Conservation (phyloP, 2,797 vertebrate genomes). For the Euthynnus affinis region DNA sequence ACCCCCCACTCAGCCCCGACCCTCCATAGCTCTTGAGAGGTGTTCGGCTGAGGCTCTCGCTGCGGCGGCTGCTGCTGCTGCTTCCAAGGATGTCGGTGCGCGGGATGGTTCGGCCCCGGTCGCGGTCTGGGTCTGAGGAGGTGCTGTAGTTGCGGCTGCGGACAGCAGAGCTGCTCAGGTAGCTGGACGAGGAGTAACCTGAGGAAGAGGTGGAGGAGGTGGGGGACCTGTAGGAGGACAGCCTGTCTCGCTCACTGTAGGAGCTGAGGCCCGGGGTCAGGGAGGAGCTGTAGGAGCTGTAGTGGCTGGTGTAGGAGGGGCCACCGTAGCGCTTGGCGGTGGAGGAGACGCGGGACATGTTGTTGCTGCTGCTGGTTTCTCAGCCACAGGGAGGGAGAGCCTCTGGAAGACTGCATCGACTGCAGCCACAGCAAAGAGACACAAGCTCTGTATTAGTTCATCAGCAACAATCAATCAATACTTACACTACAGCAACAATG, state of each 20-base stretch:
- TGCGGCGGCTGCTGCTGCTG: constrained; percentile 78
- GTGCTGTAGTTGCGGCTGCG: constrained; percentile 86
- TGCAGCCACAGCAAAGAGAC: constrained; percentile 82
- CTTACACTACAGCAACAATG: constrained; percentile 41
- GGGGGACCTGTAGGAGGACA: constrained; percentile 89
- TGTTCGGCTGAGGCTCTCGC: constrained; percentile 88
- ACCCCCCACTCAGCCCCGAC: constrained; percentile 88
- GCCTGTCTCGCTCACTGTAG: constrained; percentile 88
- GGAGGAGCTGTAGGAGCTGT: constrained; percentile 91
- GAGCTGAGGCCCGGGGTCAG: constrained; percentile 89
- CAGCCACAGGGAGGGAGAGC: constrained; percentile 77
- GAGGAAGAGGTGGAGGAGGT: constrained; percentile 86
- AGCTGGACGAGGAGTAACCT: constrained; percentile 89
- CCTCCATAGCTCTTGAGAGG: constrained; percentile 80
- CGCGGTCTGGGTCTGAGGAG: constrained; percentile 87
- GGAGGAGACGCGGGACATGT: constrained; percentile 95
- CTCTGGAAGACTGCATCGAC: constrained; percentile 90
- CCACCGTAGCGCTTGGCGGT: constrained; percentile 93
- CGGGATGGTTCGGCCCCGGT: constrained; percentile 87
- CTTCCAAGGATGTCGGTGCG: constrained; percentile 87
- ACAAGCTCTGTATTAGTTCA: constrained; percentile 52
- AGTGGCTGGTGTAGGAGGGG: constrained; percentile 91
- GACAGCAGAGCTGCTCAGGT: constrained; percentile 81
- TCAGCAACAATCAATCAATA: constrained; percentile 57
- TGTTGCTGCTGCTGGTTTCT: constrained; percentile 82